Evolutionary conservation across 2,888 invertebrate genomes (phyloP).

Genomic region (Cantharis rufa): DNA sequence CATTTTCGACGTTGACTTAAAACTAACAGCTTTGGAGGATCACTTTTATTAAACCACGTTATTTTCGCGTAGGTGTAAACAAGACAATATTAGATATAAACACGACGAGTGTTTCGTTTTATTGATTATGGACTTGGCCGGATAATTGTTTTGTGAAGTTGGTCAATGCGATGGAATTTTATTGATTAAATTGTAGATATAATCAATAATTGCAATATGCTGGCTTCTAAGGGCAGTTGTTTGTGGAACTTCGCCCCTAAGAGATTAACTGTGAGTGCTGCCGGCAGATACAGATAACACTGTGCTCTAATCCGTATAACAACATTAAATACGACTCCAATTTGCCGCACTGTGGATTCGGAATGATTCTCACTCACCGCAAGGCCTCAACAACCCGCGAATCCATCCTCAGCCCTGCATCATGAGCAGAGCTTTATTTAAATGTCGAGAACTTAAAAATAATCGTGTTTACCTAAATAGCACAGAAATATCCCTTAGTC

Average conservation of each 20-base stretch:
- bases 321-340: conserved; percentile 61
- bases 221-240: conserved; percentile 30
- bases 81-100: background rate
- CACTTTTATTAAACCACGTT: background rate
- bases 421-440: conserved; percentile 40
- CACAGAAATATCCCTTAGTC: conserved; percentile 39
- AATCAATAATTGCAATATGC: conserved; percentile 31
- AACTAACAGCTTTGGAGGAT: background rate
- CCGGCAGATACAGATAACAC: conserved; percentile 54
- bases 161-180: conserved; percentile 17
- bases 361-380: conserved; percentile 52
- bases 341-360: conserved; percentile 60
- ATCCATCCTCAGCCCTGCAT: conserved; percentile 41
- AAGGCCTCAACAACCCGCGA: conserved; percentile 47
- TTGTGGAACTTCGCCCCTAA: conserved; percentile 37
- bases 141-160: background rate
- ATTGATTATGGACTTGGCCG: background rate
- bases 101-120: background rate
- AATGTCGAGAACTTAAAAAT: conserved; percentile 44
- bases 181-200: conserved; percentile 24
- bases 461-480: conserved; percentile 44
- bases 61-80: background rate
- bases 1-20: conserved; percentile 21
- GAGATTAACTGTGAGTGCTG: conserved; percentile 54
- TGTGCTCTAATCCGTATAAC: conserved; percentile 57